These are phyloP conservation scores for Apis laboriosa DNA, from an alignment of 1,140 invertebrate species.

Conservation along the genomic window DNA sequence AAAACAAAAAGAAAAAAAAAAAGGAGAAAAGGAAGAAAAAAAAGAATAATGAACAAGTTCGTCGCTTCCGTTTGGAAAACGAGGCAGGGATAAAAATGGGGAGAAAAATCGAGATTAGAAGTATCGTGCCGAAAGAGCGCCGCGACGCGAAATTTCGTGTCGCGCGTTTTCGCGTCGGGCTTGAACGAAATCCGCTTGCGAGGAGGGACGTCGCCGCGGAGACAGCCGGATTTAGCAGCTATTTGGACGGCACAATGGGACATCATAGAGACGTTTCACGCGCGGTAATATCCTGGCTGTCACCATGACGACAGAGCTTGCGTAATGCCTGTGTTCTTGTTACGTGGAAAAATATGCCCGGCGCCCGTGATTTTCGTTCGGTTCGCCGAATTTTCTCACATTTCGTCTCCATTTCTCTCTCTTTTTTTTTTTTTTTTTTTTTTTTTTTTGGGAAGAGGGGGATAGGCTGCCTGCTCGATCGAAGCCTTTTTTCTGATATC, in stretches of 20 bases:
- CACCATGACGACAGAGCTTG: slow-evolving; percentile 21
- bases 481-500: too few species aligned
- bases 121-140: neutral
- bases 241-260: slow-evolving; percentile 27
- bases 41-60: too few species aligned
- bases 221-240: slow-evolving; percentile 27
- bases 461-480: too few species aligned
- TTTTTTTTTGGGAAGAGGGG: too few species aligned
- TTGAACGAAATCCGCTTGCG: slow-evolving; percentile 7
- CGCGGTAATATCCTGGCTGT: slow-evolving; percentile 26
- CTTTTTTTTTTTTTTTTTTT: too few species aligned
- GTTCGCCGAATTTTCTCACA: too few species aligned
- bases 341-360: slow-evolving; percentile 4
- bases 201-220: slow-evolving; percentile 13
- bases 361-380: neutral
- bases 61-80: too few species aligned
- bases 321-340: slow-evolving; percentile 23
- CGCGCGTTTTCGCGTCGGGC: neutral
- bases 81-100: neutral
- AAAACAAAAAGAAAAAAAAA: neutral
- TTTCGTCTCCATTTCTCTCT: too few species aligned
- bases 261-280: slow-evolving; percentile 31
- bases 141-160: neutral
- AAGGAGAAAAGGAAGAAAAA: too few species aligned
- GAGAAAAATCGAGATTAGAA: neutral